These are phyloP conservation scores for Hirtodrosophila duncani DNA, from an alignment of 2,888 invertebrate species.

Conservation along the genomic window DNA sequence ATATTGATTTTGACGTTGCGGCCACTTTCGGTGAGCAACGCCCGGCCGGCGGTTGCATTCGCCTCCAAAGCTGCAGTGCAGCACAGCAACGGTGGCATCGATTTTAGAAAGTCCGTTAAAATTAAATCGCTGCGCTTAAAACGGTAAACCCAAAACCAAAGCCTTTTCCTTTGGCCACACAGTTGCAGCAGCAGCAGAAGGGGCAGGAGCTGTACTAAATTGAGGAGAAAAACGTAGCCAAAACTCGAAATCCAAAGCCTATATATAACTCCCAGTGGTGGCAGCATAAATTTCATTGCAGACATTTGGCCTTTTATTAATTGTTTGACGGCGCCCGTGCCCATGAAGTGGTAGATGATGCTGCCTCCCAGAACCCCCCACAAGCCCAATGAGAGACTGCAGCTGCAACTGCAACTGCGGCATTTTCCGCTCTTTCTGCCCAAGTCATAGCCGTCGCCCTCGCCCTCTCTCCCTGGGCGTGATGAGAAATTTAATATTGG, in stretches of 20 bases:
- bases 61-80: slow-evolving; percentile 55
- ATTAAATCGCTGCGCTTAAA: slow-evolving; percentile 44
- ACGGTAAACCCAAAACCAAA: slow-evolving; percentile 51
- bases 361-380: slow-evolving; percentile 21
- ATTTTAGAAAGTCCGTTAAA: slow-evolving; percentile 55
- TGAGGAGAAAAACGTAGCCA: too few species aligned
- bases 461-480: slow-evolving; percentile 63
- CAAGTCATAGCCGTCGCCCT: not conserved
- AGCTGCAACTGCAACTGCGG: slow-evolving; percentile 21
- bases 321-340: slow-evolving; percentile 74
- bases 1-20: too few species aligned
- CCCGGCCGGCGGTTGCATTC: slow-evolving; percentile 41
- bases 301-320: slow-evolving; percentile 72
- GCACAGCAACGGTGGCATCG: slow-evolving; percentile 54
- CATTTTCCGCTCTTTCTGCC: slow-evolving; percentile 39
- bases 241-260: slow-evolving; percentile 32
- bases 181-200: slow-evolving; percentile 36
- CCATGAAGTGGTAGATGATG: slow-evolving; percentile 53
- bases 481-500: slow-evolving; percentile 78
- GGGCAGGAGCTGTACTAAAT: too few species aligned
- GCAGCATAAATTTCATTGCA: slow-evolving; percentile 66
- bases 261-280: slow-evolving; percentile 35
- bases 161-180: slow-evolving; percentile 54
- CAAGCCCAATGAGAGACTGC: slow-evolving; percentile 15
- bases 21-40: too few species aligned